Percentiles rank a stretch among this genome's conserved stretches.
phyloP scores from a whole-genome alignment of 2,113 vertebrate genomes.

The Carassius auratus region DNA sequence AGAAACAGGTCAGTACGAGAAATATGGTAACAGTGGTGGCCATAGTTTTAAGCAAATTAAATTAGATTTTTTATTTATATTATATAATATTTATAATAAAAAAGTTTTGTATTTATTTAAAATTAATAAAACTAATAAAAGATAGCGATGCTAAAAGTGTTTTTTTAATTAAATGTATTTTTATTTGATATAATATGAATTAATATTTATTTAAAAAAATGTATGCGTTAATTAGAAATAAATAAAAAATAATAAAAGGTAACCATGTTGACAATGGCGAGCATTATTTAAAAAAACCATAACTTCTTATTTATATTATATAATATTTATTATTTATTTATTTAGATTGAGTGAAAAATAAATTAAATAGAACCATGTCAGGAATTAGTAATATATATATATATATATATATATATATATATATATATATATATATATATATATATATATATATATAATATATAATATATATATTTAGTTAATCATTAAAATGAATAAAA shows the following conservation, averaged over 20 bases:
- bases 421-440: no score
- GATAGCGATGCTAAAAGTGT: neutral
- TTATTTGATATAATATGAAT: no score
- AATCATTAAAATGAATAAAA: neutral
- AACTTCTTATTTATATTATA: no score
- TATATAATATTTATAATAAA: neutral
- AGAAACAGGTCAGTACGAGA: conserved; percentile 33
- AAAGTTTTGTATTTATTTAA: no score
- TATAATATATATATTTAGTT: neutral
- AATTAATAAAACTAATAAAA: neutral
- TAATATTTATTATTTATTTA: neutral
- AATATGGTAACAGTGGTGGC: neutral
- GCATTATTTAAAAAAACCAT: no score
- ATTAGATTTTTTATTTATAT: neutral
- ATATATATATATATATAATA: no score
- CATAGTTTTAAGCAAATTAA: neutral
- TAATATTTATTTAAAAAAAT: neutral
- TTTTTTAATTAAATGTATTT: neutral
- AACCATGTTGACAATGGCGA: no score
- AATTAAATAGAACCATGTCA: no score
- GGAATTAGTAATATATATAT: no score
- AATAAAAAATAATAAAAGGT: no score
- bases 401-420: no score
- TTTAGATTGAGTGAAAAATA: neutral
- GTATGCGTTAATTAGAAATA: no score